Base-by-base conservation (phyloP, 2,797 vertebrate species). In the Propithecus deckenii region DNA sequence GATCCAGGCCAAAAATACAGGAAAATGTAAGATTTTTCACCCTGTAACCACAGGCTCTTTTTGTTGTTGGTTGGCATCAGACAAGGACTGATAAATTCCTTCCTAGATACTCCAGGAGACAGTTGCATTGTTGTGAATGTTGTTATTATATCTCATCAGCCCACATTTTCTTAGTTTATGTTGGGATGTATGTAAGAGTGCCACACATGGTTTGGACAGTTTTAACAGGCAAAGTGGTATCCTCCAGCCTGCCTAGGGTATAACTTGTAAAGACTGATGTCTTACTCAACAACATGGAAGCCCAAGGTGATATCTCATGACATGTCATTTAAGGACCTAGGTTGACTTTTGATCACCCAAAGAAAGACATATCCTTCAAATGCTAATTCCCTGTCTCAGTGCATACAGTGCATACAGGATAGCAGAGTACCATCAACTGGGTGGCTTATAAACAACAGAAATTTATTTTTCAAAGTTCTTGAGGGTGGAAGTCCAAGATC, bases 11-110 rank as follows among this genome's bases (percentile, higher is more conserved):
- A 81, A 85, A 96, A 83, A 87, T 35, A 94, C 28, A 91, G 83
- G 79, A 94, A 97, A 97, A 96, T 59, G 20, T 63, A 76, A 32
- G 71, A 69, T 41, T 97, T 94, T 88, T 91, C 38, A 69, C 38
- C 41, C 88, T 32, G 63, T n/a, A 75, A 43, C 50, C 74, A 67
- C 59, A 74, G 76, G 55, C 80, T 81, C n/a, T 61, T 92, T 84
- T 78, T 89, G 63, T 52, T 48, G 59, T 35, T 50, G 48, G 67
- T 52, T 63, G 61, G n/a, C 75, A 52, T 23, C 7, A 35, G n/a
- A 17, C 11, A 78, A 65, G 10, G 50, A 41, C 11, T 15, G 75
- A 83, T 28, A 55, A 65, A 89, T 59, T 41, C 23, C 74, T 86
- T 74, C 69, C 61, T 79, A 13, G n/a, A 48, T 41, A 69, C 13